phyloP scores from a whole-genome alignment of 2,888 invertebrate species.

The Hydropsyche betteni region DNA sequence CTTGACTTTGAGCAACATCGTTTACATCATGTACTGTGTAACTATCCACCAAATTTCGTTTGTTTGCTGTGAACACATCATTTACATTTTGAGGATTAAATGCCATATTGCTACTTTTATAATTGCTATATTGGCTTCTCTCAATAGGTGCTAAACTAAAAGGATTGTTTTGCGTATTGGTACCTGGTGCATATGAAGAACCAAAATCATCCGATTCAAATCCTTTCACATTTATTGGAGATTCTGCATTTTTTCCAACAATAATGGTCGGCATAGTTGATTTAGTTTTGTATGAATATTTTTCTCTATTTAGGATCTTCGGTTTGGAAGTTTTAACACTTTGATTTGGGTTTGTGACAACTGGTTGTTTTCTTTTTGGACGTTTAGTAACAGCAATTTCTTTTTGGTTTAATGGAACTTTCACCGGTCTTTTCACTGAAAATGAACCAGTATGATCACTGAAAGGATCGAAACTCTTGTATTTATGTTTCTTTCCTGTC shows the following conservation, averaged over 20 bases:
- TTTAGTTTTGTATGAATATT: constrained; percentile 23
- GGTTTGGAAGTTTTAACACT: constrained; percentile 38
- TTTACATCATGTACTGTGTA: constrained; percentile 41
- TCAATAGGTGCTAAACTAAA: constrained; percentile 39
- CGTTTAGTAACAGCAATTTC: constrained; percentile 43
- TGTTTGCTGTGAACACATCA: constrained; percentile 51
- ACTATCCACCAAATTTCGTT: constrained; percentile 42
- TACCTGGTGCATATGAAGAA: not conserved
- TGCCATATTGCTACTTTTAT: constrained; percentile 51
- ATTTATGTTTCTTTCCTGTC: constrained; percentile 20
- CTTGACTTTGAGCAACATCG: constrained; percentile 38
- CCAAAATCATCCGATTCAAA: constrained; percentile 22
- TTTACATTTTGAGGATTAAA: constrained; percentile 51
- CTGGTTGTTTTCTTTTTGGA: constrained; percentile 45
- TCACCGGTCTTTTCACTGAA: constrained; percentile 47
- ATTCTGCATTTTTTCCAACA: constrained; percentile 54
- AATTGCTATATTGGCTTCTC: constrained; percentile 46
- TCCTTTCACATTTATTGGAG: constrained; percentile 48
- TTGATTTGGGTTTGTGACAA: not conserved
- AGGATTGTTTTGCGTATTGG: constrained; percentile 12
- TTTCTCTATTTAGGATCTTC: constrained; percentile 31
- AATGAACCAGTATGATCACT: constrained; percentile 38
- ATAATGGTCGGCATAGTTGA: constrained; percentile 17
- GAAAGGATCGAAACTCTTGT: constrained; percentile 38
- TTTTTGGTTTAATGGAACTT: constrained; percentile 34